Conservation (phyloP, 2,797 vertebrate species). For the Pseudochaenichthys georgianus region DNA sequence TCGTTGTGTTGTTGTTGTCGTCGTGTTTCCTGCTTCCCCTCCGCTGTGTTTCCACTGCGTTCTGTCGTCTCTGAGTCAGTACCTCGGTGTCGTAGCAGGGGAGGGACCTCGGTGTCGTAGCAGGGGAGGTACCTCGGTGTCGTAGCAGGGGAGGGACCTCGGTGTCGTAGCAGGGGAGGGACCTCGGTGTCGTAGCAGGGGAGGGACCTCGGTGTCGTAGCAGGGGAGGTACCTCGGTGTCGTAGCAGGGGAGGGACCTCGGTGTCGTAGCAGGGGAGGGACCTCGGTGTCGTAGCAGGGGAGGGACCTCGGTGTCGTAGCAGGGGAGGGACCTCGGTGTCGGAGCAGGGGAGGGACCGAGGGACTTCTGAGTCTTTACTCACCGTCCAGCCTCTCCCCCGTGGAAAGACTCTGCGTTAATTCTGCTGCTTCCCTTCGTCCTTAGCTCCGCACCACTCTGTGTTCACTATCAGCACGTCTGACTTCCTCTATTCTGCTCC, state of each 20-base stretch:
- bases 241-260: conserved; percentile 33
- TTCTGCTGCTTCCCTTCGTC: conserved; percentile 52
- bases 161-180: conserved; percentile 29
- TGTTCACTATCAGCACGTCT: not conserved
- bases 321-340: conserved; percentile 34
- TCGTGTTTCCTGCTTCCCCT: conserved; percentile 42
- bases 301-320: conserved; percentile 45
- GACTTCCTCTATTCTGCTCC: not conserved
- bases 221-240: conserved; percentile 64
- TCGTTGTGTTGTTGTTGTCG: no score
- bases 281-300: conserved; percentile 40
- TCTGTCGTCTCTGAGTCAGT: conserved; percentile 49
- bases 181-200: conserved; percentile 34
- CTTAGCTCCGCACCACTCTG: conserved; percentile 27
- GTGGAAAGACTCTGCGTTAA: conserved; percentile 69
- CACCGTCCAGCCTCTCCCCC: conserved; percentile 78
- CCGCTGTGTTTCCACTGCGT: conserved; percentile 32
- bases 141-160: conserved; percentile 14
- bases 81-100: conserved; percentile 41
- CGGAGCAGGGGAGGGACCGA: conserved; percentile 28
- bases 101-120: conserved; percentile 45
- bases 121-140: no score
- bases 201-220: conserved; percentile 47
- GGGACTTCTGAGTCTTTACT: conserved; percentile 79
- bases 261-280: not conserved